These are phyloP conservation scores for Micromesistius poutassou DNA, from an alignment of 2,797 vertebrate species.

Conservation along the genomic window DNA sequence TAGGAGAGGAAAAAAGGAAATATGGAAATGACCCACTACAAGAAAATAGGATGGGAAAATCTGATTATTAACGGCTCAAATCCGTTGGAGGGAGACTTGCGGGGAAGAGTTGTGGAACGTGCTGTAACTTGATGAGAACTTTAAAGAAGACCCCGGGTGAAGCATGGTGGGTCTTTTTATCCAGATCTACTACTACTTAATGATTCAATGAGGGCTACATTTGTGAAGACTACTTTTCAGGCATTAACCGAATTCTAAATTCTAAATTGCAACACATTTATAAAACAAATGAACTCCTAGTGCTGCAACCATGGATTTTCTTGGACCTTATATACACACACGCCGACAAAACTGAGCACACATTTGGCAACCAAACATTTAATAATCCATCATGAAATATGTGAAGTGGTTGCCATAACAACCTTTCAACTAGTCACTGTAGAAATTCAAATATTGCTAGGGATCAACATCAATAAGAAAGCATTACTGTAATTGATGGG, in stretches of 20 bases:
- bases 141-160: background rate
- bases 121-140: background rate
- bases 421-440: conserved; percentile 6
- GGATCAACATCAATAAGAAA: background rate
- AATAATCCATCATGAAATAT: background rate
- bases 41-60: conserved; percentile 4
- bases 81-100: background rate
- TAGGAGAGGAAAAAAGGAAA: background rate
- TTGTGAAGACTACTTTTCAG: background rate
- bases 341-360: background rate
- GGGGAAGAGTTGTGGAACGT: background rate
- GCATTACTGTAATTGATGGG: background rate
- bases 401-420: conserved; percentile 10
- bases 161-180: background rate
- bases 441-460: background rate
- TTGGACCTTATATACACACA: background rate
- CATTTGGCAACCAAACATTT: background rate
- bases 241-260: background rate
- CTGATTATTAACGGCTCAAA: conserved; percentile 8
- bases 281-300: background rate
- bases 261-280: background rate
- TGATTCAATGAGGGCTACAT: background rate
- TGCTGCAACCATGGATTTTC: background rate
- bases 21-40: conserved; percentile 8
- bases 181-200: background rate